These are phyloP conservation scores for Apodemia duryi DNA, from an alignment of 2,888 invertebrate species.

Conservation along the genomic window DNA sequence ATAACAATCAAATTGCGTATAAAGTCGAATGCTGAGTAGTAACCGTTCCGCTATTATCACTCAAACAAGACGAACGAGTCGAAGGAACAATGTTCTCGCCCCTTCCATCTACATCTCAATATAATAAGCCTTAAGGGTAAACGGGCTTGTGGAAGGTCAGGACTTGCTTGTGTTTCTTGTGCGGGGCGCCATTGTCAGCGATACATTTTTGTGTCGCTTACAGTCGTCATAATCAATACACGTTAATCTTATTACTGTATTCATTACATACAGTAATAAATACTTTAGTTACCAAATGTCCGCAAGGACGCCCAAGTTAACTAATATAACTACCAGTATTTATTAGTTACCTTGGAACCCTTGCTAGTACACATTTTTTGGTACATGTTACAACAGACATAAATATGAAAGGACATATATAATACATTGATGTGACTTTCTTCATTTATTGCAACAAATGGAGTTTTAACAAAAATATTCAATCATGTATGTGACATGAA, in stretches of 20 bases:
- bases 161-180: slow-evolving; percentile 27
- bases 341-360: too few species aligned
- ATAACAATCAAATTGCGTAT: neutral
- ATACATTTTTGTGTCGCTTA: neutral
- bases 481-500: too few species aligned
- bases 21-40: slow-evolving; percentile 3
- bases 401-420: too few species aligned
- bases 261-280: neutral
- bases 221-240: neutral
- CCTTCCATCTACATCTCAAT: slow-evolving; percentile 26
- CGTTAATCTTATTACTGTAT: neutral
- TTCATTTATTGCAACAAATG: too few species aligned
- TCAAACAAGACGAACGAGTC: slow-evolving; percentile 9
- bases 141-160: slow-evolving; percentile 39
- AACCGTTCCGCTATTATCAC: slow-evolving; percentile 11
- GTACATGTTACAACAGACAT: too few species aligned
- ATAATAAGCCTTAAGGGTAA: slow-evolving; percentile 32
- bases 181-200: slow-evolving; percentile 24
- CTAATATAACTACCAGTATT: too few species aligned
- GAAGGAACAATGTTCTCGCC: slow-evolving; percentile 19
- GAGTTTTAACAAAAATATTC: too few species aligned
- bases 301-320: too few species aligned
- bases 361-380: too few species aligned
- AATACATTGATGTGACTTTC: too few species aligned
- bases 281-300: neutral